Percentiles rank a stretch among this genome's conserved stretches.
phyloP scores from a whole-genome alignment of 1,140 invertebrate species.

The Drosophila elegans region DNA sequence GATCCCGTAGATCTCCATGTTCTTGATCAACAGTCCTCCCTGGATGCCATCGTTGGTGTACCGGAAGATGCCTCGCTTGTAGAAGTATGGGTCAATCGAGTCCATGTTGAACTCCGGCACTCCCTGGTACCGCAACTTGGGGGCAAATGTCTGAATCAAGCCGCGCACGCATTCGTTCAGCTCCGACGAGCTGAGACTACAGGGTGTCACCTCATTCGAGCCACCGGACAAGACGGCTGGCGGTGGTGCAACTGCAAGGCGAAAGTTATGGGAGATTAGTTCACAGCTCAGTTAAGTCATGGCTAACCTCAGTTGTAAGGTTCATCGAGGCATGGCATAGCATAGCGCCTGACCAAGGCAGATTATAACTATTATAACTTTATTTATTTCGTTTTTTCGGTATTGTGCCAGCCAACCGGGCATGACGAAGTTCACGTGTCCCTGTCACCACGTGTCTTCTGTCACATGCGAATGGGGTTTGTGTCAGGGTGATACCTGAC shows the following conservation, averaged over 20 bases:
- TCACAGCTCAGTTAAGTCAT: conserved; percentile 52
- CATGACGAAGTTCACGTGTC: conserved; percentile 48
- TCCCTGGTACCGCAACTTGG: conserved; percentile 53
- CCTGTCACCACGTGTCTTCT: conserved; percentile 19
- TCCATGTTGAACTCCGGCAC: conserved; percentile 65
- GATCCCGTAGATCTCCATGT: conserved; percentile 81
- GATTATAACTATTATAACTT: conserved; percentile 33
- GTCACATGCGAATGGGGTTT: conserved; percentile 46
- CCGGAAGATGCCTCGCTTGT: conserved; percentile 77
- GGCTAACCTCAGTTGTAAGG: conserved; percentile 38
- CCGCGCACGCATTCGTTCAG: conserved; percentile 73
- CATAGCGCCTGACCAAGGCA: conserved; percentile 29
- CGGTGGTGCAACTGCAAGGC: conserved; percentile 54
- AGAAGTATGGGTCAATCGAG: conserved; percentile 78
- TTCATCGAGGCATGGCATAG: conserved; percentile 55
- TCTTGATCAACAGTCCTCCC: conserved; percentile 80
- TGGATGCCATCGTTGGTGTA: conserved; percentile 81
- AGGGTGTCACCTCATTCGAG: conserved; percentile 47
- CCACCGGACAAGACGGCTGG: conserved; percentile 8
- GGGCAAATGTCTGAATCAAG: conserved; percentile 60
- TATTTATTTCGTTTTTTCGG: conserved; percentile 14
- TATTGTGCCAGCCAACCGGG: conserved; percentile 46
- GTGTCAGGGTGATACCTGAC: conserved; percentile 54
- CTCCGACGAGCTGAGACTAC: conserved; percentile 63
- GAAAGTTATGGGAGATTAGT: conserved; percentile 58